Percentiles rank a stretch among this genome's conserved stretches.
phyloP scores from a whole-genome alignment of 2,113 vertebrate genomes.

The Corythaixoides concolor region DNA sequence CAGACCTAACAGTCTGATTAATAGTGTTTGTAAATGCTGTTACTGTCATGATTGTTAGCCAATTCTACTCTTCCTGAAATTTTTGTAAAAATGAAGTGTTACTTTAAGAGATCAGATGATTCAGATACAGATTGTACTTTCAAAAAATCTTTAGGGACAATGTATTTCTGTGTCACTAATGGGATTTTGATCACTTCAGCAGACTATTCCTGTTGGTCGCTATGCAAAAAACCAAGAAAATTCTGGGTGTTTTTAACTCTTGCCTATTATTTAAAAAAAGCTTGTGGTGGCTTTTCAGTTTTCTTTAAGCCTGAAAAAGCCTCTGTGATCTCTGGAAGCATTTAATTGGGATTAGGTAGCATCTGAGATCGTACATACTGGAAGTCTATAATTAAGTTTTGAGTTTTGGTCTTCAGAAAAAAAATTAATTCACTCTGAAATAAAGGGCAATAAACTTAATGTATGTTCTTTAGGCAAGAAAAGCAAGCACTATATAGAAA shows the following conservation, averaged over 20 bases:
- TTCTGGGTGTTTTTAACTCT: fast-evolving
- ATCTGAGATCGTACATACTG: not conserved
- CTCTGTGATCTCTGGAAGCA: not conserved
- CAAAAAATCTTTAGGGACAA: not conserved
- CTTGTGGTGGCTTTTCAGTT: not conserved
- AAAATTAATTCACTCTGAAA: not conserved
- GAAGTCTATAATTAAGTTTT: not conserved
- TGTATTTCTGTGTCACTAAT: not conserved
- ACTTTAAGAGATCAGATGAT: not conserved
- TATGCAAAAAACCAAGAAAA: not conserved
- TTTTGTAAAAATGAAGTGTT: not conserved
- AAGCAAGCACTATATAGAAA: not conserved
- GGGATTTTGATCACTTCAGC: not conserved
- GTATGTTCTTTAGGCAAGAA: not conserved
- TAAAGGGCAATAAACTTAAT: not conserved
- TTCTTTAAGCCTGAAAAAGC: not conserved
- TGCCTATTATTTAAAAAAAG: not conserved
- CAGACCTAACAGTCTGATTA: not conserved
- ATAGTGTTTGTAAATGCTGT: not conserved
- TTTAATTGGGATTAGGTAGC: not conserved
- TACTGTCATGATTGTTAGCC: not conserved
- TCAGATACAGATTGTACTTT: not conserved
- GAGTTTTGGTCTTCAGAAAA: not conserved
- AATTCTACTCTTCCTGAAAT: not conserved
- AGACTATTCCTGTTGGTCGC: not conserved